Percentiles rank a stretch among this genome's conserved stretches.
phyloP scores from a whole-genome alignment of 2,888 invertebrate species.

The Hyppa rectilinea region DNA sequence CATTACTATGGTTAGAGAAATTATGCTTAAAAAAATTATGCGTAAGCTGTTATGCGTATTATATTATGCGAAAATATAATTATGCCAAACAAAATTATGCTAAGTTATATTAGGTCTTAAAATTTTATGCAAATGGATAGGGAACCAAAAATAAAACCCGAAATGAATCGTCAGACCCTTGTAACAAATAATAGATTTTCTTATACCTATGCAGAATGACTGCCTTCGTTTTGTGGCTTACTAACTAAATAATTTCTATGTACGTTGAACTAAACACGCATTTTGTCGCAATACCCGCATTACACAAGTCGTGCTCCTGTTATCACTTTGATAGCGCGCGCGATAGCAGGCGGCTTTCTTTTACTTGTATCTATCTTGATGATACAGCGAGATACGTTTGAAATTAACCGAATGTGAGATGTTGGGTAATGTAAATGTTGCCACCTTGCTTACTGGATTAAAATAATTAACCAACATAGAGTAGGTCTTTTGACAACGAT shows the following conservation, averaged over 20 bases:
- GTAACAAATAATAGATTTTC: background rate
- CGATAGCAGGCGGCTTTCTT: conserved; percentile 52
- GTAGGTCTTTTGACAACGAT: too few species aligned
- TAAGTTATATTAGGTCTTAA: too few species aligned
- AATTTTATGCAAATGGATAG: too few species aligned
- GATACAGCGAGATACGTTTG: conserved; percentile 23
- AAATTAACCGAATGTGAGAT: conserved; percentile 26
- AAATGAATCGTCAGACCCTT: background rate
- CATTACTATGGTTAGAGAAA: too few species aligned
- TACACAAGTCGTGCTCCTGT: conserved; percentile 24
- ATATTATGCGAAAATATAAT: too few species aligned
- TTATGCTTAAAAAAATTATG: too few species aligned
- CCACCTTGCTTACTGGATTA: background rate
- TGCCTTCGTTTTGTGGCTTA: background rate
- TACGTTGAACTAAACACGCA: background rate
- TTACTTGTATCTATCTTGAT: conserved; percentile 29
- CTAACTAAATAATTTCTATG: background rate
- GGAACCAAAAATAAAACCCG: too few species aligned
- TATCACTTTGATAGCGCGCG: conserved; percentile 42
- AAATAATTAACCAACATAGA: background rate
- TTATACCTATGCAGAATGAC: too few species aligned
- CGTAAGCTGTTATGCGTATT: too few species aligned
- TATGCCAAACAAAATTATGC: too few species aligned
- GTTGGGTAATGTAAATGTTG: conserved; percentile 22
- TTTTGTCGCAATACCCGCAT: conserved; percentile 17